Conservation (phyloP, 23 tunicate genomes). For the Styela plicata region DNA sequence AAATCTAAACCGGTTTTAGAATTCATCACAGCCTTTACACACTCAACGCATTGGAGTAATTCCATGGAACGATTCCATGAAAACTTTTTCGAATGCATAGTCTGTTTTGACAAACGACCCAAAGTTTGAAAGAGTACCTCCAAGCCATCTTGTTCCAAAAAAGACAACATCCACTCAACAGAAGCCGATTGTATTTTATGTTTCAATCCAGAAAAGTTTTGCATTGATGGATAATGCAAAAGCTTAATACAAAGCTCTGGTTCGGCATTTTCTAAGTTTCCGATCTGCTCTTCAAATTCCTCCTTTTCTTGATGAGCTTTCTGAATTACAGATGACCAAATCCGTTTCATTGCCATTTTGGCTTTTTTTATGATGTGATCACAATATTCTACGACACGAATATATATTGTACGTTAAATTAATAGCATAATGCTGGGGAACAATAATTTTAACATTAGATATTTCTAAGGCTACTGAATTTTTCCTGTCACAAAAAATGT, state of each 20-base stretch:
- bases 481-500: no score
- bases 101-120: constrained; percentile 66
- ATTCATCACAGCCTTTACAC: constrained; percentile 95
- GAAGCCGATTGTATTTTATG: constrained; percentile 59
- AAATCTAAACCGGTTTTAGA: constrained; percentile 82
- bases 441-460: no score
- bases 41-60: constrained; percentile 86
- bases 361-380: not conserved
- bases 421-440: no score
- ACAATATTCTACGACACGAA: not conserved
- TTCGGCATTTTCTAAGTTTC: constrained; percentile 84
- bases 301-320: constrained; percentile 76
- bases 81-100: constrained; percentile 21
- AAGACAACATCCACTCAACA: constrained; percentile 89
- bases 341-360: constrained; percentile 19
- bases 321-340: constrained; percentile 46
- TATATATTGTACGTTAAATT: no score
- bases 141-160: constrained; percentile 91
- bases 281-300: constrained; percentile 58
- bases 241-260: constrained; percentile 94
- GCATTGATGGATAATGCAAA: constrained; percentile 83
- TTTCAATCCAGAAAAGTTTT: constrained; percentile 86
- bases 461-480: no score
- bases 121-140: constrained; percentile 71
- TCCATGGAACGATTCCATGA: constrained; percentile 82